Base-by-base conservation (phyloP, 2,797 vertebrate genomes). In the Rhynchonycteris naso region DNA sequence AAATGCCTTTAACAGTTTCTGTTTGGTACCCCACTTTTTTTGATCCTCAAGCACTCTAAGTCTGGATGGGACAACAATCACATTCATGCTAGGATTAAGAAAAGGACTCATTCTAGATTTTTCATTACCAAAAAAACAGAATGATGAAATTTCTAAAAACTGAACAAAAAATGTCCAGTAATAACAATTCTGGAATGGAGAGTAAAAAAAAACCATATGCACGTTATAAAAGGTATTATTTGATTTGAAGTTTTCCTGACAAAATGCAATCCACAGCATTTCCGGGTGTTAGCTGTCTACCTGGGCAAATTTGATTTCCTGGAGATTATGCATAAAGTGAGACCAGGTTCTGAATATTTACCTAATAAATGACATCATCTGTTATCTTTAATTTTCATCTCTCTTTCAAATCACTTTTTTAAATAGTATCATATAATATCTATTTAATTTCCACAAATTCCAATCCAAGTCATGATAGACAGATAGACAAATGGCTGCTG, bases 241-340 rank as follows among this genome's bases (percentile, higher is more conserved):
- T 72, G 68, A 58, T 66, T 26, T 61, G 13, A 81, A 68, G 33
- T 38, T 92, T 63, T 78, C 80, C 66, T 19, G 50, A 22, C 38
- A 58, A 54, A 47, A 21, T 4, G 52, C 43, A 22, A 30, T 14
- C 4, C 12, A 7, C 14, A 58, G 30, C 14, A 2, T 2, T 66
- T 50, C 56, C 4, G 19, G 2, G 68, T 65, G 16, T 7, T 6
- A 61, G 35, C 14, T 21, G 28, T n/a, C 75, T 58, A 38, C 35
- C 78, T 24, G 33, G 33, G 80, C 11, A 66, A 72, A 69, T 69
- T 8, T 65, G 61, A 96, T 93, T 91, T 96, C 78, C 28, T 13
- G 66, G 52, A 38, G 75, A 80, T 69, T 58, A 54, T 10, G 12
- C 7, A 33, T 10, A 61, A 66, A 81, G 71, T 90, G 94, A 76